A percentile compares a stretch with the other conserved stretches of the same genome.
phyloP scores from a whole-genome alignment of 2,113 vertebrate species.

The Ptilonorhynchus violaceus region DNA sequence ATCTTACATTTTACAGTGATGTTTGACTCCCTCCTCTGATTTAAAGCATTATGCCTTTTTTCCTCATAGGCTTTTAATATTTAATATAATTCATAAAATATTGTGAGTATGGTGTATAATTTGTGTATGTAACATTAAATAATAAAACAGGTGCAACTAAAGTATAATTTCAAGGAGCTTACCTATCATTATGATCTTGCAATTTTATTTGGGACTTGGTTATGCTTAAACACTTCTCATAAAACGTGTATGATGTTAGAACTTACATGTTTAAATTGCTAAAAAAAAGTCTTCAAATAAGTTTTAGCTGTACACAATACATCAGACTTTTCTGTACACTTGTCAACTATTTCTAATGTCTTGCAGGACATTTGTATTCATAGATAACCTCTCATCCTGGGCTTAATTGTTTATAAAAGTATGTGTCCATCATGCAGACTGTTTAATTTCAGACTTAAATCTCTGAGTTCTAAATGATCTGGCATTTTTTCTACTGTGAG shows the following conservation, averaged over 20 bases:
- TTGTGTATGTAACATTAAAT: not conserved
- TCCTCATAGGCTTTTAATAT: not conserved
- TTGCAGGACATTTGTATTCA: not conserved
- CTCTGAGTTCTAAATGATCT: not conserved
- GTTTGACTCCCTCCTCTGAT: not conserved
- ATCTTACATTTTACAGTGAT: not conserved
- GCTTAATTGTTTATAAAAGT: not conserved
- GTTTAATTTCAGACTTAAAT: not conserved
- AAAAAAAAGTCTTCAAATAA: not conserved
- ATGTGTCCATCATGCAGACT: not conserved
- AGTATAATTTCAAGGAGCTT: not conserved
- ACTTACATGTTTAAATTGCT: not conserved
- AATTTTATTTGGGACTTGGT: not conserved
- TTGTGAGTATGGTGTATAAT: not conserved
- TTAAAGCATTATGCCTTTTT: not conserved
- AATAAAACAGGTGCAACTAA: not conserved
- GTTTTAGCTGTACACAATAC: not conserved
- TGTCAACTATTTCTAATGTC: not conserved
- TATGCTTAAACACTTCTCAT: not conserved
- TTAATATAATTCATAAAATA: not conserved
- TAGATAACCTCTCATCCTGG: not conserved
- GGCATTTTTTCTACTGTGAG: not conserved
- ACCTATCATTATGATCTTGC: not conserved
- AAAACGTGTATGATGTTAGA: not conserved
- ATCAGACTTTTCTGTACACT: not conserved